phyloP scores from a whole-genome alignment of 2,113 vertebrate genomes.

The Chaenogobius annularis region DNA sequence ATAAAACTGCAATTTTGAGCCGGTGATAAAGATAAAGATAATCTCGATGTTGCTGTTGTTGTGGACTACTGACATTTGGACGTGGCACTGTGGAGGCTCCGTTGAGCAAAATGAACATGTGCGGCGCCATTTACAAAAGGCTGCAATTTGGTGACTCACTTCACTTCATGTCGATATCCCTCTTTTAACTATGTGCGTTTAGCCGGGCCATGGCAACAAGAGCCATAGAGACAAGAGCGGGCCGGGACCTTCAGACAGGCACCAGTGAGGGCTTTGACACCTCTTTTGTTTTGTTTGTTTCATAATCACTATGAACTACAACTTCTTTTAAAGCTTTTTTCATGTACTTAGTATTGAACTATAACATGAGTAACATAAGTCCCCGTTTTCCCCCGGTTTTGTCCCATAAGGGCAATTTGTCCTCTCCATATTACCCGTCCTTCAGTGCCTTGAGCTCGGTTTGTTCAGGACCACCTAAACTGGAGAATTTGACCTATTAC shows the following conservation, averaged over 20 bases:
- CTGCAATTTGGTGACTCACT: slow-evolving; percentile 65
- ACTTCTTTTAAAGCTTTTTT: not conserved
- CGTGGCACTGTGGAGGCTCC: slow-evolving; percentile 34
- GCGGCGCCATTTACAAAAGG: slow-evolving; percentile 40
- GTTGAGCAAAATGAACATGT: slow-evolving; percentile 51
- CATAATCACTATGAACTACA: not conserved
- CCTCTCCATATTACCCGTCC: too few species aligned
- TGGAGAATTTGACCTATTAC: too few species aligned
- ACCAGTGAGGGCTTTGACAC: slow-evolving; percentile 6
- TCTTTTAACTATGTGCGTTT: slow-evolving; percentile 55
- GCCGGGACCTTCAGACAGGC: slow-evolving; percentile 12
- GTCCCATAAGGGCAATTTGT: too few species aligned
- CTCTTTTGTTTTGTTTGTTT: not conserved
- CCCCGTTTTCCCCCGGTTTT: too few species aligned
- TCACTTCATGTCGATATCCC: slow-evolving; percentile 44
- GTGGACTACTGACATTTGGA: slow-evolving; percentile 51
- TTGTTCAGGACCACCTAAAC: too few species aligned
- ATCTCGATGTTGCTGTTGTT: not conserved
- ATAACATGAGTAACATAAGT: too few species aligned
- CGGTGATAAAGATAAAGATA: slow-evolving; percentile 11
- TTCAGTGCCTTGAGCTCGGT: too few species aligned
- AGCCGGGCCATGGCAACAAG: slow-evolving; percentile 51
- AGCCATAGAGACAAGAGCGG: slow-evolving; percentile 39
- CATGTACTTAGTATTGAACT: too few species aligned
- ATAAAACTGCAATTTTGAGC: not conserved